Percentiles rank a stretch among this genome's conserved stretches.
Conservation (phyloP, 2,113 vertebrate genomes). For the Rhegmatorhina hoffmannsi region DNA sequence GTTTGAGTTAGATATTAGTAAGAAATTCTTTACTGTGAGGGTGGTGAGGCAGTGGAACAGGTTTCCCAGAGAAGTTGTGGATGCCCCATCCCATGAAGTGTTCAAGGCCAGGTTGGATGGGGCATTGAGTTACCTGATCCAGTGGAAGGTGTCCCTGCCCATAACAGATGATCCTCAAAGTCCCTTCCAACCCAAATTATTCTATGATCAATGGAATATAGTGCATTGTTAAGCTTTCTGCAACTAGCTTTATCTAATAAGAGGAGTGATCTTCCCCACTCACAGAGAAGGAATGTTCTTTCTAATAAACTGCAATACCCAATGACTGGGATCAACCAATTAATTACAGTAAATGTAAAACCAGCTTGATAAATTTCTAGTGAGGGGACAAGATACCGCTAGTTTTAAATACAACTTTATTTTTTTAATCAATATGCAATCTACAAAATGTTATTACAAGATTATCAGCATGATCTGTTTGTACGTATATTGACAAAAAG, state of each 20-base stretch:
- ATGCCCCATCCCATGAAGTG: neutral
- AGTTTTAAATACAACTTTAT: constrained; percentile 77
- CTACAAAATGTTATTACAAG: constrained; percentile 77
- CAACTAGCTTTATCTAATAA: neutral
- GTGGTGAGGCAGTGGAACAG: neutral
- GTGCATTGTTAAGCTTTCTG: neutral
- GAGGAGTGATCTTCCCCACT: neutral
- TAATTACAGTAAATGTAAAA: neutral
- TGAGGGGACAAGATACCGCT: constrained; percentile 19
- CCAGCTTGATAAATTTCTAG: neutral
- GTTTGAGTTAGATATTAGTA: neutral
- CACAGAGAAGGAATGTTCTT: neutral
- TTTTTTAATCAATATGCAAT: constrained; percentile 77
- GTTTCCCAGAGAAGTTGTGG: neutral
- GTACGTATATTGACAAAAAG: constrained; percentile 44
- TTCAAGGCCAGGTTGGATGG: neutral
- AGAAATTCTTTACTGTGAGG: neutral
- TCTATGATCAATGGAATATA: neutral
- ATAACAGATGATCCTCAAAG: neutral
- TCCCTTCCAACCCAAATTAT: neutral
- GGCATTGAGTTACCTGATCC: neutral
- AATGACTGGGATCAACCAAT: neutral
- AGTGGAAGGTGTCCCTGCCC: neutral
- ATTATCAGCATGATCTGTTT: constrained; percentile 64
- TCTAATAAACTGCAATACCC: neutral